A percentile compares a stretch with the other conserved stretches of the same genome.
phyloP scores from a whole-genome alignment of 1,140 invertebrate genomes.

The Tyrophagus putrescentiae region DNA sequence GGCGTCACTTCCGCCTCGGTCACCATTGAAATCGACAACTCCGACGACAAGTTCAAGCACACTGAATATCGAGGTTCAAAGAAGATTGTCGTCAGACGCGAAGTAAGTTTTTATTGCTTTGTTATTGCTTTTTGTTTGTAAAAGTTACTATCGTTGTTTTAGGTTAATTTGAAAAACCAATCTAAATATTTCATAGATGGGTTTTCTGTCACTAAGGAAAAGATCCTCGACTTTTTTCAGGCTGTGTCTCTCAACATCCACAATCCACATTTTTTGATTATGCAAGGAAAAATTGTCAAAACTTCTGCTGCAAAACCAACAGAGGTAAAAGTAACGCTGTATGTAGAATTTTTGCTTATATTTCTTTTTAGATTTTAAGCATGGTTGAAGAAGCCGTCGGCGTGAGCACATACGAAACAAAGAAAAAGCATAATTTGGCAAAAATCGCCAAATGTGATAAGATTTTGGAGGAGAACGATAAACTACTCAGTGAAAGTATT shows the following conservation, averaged over 20 bases:
- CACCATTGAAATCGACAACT: slow-evolving; percentile 88
- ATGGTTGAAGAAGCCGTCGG: slow-evolving; percentile 99
- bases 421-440: slow-evolving; percentile 70
- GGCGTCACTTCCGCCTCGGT: slow-evolving; percentile 91
- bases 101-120: slow-evolving; percentile 40
- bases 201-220: slow-evolving; percentile 67
- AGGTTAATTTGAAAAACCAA: slow-evolving; percentile 39
- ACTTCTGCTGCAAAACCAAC: slow-evolving; percentile 97
- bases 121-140: slow-evolving; percentile 5
- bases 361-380: slow-evolving; percentile 56
- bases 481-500: slow-evolving; percentile 66
- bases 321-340: slow-evolving; percentile 67
- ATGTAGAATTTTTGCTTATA: slow-evolving; percentile 9
- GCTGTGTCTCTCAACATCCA: slow-evolving; percentile 96
- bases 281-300: slow-evolving; percentile 99
- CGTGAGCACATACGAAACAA: slow-evolving; percentile 90
- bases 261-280: slow-evolving; percentile 98
- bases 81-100: slow-evolving; percentile 83
- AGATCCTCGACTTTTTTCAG: slow-evolving; percentile 84
- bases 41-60: slow-evolving; percentile 62
- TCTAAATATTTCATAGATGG: slow-evolving; percentile 95
- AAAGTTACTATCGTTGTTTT: slow-evolving; percentile 14
- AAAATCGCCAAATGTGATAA: slow-evolving; percentile 87
- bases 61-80: slow-evolving; percentile 80
- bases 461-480: slow-evolving; percentile 70